Base-by-base conservation (phyloP, 2,888 invertebrate genomes). In the Netelia virgata region DNA sequence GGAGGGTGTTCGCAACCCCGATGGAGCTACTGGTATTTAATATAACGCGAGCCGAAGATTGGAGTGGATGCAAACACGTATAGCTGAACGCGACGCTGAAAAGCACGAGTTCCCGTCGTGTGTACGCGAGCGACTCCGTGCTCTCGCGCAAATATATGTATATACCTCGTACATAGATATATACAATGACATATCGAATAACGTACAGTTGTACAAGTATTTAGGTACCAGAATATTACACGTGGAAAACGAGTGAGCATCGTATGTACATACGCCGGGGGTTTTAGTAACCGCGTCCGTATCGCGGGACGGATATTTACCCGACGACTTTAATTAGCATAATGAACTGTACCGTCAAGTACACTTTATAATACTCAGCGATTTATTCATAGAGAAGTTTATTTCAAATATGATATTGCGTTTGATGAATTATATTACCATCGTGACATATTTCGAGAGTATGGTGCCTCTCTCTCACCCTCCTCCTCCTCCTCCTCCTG, bases 241-340 rank as follows among this genome's bases (percentile, higher is more conserved):
- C 61, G 23, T 41, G 36, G 47, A 41, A 43, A 23, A 14, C 50
- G 59, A 50, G 41, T 59, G 55, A 18, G 16, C 18, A 18, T 16
- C 55, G 28, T 14, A 43, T 76, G 20, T 36, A 66, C 16, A n/a
- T n/a, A 61, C 41, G 36, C 10, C 16, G 14, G 50, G 36, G 11
- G 72, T 59, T 68, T 18, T 50, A 68, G 41, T 20, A 57, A 59
- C 16, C 20, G 28, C 77, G 36, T 36, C 6, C 36, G 36, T 6
- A 36, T 18, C 57, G n/a, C 36, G 14, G 28, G n/a, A 23, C 18
- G 83, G 55, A 84, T 90, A 89, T 88, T 88, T 87, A 70, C 84
- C 84, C 85, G 63, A 23, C 73, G 86, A 89, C 86, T 89, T 89
- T 89, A 89, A 90, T 90, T 90, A 90, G 81, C 87, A 88, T 90